A percentile compares a stretch with the other conserved stretches of the same genome.
These are phyloP conservation scores for Amiota communis DNA, from an alignment of 2,888 invertebrate genomes.

Conservation along the genomic window DNA sequence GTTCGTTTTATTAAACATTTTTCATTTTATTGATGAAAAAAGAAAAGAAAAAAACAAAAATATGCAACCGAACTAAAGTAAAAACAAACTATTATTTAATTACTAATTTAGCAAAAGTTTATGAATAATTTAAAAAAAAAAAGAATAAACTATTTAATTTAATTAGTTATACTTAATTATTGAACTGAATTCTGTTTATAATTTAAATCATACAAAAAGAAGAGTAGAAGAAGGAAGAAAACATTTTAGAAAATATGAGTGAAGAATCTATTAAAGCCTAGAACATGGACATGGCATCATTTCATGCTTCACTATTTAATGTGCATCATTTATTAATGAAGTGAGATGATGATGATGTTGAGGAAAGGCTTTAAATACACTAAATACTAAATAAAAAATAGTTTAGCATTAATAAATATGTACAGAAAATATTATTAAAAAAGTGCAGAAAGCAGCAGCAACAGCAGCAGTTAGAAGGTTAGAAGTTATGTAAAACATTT, in stretches of 20 bases:
- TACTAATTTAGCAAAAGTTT: background rate
- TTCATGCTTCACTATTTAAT: no score
- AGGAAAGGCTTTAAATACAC: no score
- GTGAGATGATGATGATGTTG: no score
- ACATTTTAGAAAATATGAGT: no score
- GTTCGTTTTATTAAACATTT: background rate
- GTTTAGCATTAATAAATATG: background rate
- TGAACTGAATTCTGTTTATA: background rate
- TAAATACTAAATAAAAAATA: background rate
- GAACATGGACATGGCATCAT: no score
- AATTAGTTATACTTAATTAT: conserved; percentile 10
- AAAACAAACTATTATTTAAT: conserved; percentile 11
- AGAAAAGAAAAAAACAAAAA: background rate
- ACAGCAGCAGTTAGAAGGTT: no score
- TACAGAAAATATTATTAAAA: background rate
- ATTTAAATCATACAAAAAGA: no score
- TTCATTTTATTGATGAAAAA: conserved; percentile 8
- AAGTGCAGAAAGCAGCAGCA: background rate
- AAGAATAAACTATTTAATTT: conserved; percentile 18
- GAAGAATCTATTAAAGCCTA: no score
- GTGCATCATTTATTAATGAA: no score
- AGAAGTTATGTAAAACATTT: background rate
- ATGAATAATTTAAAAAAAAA: no score
- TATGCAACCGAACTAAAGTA: no score
- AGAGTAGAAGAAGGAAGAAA: no score